These are phyloP conservation scores for Eupleurogrammus muticus DNA, from an alignment of 2,797 vertebrate genomes.

Conservation along the genomic window DNA sequence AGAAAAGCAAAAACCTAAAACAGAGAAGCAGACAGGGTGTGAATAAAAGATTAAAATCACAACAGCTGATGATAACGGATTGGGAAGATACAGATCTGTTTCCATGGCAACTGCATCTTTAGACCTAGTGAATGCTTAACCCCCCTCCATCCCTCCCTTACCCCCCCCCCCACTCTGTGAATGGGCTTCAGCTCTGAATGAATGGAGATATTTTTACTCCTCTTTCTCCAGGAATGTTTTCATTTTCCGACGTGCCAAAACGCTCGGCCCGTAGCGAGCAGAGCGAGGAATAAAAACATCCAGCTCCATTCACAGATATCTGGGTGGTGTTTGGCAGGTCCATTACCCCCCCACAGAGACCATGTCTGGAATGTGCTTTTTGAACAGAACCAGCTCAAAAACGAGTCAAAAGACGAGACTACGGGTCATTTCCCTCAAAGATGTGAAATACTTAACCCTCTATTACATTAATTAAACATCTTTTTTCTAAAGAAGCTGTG, in stretches of 20 bases:
- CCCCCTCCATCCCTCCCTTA: constrained; percentile 9
- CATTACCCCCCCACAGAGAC: constrained; percentile 11
- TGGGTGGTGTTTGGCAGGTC: constrained; percentile 20
- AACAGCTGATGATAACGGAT: neutral
- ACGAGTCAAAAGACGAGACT: constrained; percentile 30
- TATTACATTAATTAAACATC: no score
- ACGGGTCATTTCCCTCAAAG: constrained; percentile 18
- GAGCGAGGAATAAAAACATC: constrained; percentile 57
- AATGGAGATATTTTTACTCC: constrained; percentile 74
- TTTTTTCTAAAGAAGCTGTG: no score
- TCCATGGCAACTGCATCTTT: neutral
- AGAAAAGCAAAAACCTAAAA: no score
- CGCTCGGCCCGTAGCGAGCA: constrained; percentile 49
- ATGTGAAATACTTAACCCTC: constrained; percentile 2
- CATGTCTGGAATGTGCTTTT: constrained; percentile 48
- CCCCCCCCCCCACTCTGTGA: constrained; percentile 45
- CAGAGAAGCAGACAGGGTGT: no score
- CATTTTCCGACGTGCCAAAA: constrained; percentile 72
- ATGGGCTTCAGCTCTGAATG: constrained; percentile 57
- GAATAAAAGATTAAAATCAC: neutral
- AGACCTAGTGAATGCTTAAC: neutral
- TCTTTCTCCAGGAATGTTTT: constrained; percentile 77
- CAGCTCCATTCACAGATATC: constrained; percentile 56
- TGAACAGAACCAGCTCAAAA: constrained; percentile 42
- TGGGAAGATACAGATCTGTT: neutral